Conservation (phyloP, 2,797 vertebrate species). For the Macrochelys suwanniensis region DNA sequence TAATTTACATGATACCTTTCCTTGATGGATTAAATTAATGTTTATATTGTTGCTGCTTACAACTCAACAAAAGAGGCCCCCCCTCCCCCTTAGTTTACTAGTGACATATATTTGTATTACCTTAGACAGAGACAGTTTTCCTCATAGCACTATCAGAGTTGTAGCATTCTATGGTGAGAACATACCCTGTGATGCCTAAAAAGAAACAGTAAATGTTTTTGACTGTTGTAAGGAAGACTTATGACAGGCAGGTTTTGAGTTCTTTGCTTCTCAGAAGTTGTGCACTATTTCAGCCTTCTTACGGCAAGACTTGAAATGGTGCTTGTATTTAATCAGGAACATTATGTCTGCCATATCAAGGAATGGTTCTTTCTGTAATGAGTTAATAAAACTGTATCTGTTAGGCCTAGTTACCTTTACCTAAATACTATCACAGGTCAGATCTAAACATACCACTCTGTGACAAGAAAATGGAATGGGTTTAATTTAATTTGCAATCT, state of each 20-base stretch:
- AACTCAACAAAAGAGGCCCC: constrained; percentile 38
- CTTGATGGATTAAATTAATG: constrained; percentile 19
- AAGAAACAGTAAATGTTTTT: constrained; percentile 68
- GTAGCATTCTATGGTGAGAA: constrained; percentile 3
- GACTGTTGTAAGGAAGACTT: constrained; percentile 67
- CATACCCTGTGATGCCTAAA: constrained; percentile 75
- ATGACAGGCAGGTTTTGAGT: constrained; percentile 63
- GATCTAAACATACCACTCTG: neutral
- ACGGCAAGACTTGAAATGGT: constrained; percentile 45
- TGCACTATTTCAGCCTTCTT: constrained; percentile 5
- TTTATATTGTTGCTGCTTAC: neutral
- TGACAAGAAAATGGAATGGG: neutral
- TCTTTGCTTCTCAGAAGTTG: constrained; percentile 57
- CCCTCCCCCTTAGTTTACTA: constrained; percentile 14
- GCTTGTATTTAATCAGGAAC: constrained; percentile 48
- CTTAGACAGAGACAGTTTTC: neutral
- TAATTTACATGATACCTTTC: neutral
- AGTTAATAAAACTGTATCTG: constrained; percentile 53
- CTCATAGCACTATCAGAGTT: constrained; percentile 27
- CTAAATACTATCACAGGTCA: neutral
- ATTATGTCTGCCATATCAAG: constrained; percentile 36
- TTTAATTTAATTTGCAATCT: neutral
- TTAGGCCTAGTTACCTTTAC: neutral
- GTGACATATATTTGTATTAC: constrained; percentile 39
- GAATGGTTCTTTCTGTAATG: constrained; percentile 43